Evolutionary conservation across 92 coral and sea anemone species (phyloP), one percentile per base, ranked within the genome.

Genomic region (Virgularia gustaviana): DNA sequence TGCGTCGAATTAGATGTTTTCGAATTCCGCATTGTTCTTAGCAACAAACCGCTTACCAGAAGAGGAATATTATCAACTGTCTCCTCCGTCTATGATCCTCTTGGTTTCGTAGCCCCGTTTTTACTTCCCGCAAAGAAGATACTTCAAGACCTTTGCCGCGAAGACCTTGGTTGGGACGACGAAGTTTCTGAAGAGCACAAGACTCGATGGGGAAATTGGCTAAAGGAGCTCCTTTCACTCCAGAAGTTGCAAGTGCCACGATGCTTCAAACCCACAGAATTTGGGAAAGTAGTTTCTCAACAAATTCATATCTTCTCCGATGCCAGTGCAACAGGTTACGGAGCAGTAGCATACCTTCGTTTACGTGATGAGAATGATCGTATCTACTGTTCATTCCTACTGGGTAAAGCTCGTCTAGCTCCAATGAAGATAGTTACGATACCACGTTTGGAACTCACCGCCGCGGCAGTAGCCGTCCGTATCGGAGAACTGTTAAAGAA

Each of bases 221-320:
- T 74, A 15, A 57, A 39, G 10, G 83, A 84, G 34, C 75, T 85
- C 2, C 87, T 81, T 0, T 1, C 66, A 61, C 64, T 88, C 39
- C 79, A 78, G 68, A 38, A 71, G 23, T 2, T 88, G 34, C 64
- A 38, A 31, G 81, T 85, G 32, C 19, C 45, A 31, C 77, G 87
- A 1, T 80, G 89, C 54, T 34, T 76, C 27, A 85, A 65, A 60
- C 94, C 89, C 35, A 57, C 56, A 7, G 73, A 42, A 27, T 81
- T 85, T 68, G 89, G 89, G 15, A 54, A 72, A 27, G 81, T 84
- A 29, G 81, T 32, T 37, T 88, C 83, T 24, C 57, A 80, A 39
- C 83, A 88, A 49, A 51, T 84, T 15, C 94, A 84, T 72, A 25
- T 83, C 2, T 87, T 87, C 54, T 81, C 88, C 0, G 86, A 88